Evolutionary conservation across 1,140 invertebrate species (phyloP).

Genomic region (Carcinoscorpius rotundicauda): DNA sequence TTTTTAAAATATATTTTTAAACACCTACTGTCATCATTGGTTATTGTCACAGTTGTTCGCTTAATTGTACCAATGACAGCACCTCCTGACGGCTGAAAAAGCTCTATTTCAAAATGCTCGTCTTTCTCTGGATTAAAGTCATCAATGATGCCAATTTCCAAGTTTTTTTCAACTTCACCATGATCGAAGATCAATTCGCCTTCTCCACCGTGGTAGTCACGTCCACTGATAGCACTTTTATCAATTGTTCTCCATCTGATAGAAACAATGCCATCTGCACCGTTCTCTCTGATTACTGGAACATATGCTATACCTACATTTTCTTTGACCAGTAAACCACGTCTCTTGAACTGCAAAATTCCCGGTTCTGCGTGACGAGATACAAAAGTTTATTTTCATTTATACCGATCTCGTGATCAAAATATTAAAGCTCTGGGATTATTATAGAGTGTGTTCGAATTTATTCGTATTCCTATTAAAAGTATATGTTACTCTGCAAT

Average conservation of each 20-base stretch:
- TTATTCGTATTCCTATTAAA: no score
- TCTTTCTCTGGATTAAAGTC: slow-evolving; percentile 51
- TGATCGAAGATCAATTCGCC: slow-evolving; percentile 45
- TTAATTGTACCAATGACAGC: slow-evolving; percentile 43
- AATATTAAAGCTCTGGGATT: no score
- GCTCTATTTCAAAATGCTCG: slow-evolving; percentile 49
- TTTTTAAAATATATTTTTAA: no score
- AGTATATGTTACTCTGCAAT: no score
- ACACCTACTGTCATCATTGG: slow-evolving; percentile 47
- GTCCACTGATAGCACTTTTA: slow-evolving; percentile 42
- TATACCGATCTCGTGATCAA: no score
- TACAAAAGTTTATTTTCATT: no score
- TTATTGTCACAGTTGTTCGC: slow-evolving; percentile 48
- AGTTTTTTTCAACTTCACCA: slow-evolving; percentile 38
- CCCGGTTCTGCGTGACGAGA: slow-evolving; percentile 41
- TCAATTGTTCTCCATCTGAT: slow-evolving; percentile 47
- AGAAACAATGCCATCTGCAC: slow-evolving; percentile 44
- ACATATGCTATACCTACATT: slow-evolving; percentile 42
- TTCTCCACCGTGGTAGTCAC: slow-evolving; percentile 43
- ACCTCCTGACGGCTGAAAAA: slow-evolving; percentile 42
- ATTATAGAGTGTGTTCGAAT: no score
- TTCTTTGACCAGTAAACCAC: slow-evolving; percentile 48
- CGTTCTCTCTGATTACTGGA: slow-evolving; percentile 40
- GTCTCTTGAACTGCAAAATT: slow-evolving; percentile 43
- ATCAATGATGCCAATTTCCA: slow-evolving; percentile 48